Base-by-base conservation (phyloP, 2,113 vertebrate species). In the Melanotaenia duboulayi region DNA sequence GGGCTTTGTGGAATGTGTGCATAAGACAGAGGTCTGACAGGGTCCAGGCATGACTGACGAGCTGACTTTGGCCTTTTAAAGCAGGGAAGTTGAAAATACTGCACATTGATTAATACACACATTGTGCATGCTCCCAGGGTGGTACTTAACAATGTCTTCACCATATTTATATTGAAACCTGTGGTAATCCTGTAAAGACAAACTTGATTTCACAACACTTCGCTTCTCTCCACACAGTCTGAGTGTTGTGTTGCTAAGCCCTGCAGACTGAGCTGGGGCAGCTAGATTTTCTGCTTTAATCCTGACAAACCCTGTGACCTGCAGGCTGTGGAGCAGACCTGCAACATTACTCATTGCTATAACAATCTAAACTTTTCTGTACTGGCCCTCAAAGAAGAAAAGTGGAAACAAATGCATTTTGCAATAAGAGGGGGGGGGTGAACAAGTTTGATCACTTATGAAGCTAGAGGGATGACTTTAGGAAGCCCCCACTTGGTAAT, bases 271-370 rank as follows among this genome's bases (percentile, higher is more conserved):
- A 78, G 74, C 54, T 25, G 32, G 48, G 65, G 77, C 73, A 73
- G 79, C 83, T 83, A 85, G 83, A 80, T 77, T 73, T 73, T 64
- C 59, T 40, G 20, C 71, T 82, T 81, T 83, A 91, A 87, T 91
- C 87, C 82, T 65, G 76, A 86, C 79, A 91, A 92, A 91, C 89
- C 57, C 83, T 69, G 40, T 89, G 91, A 91, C 91, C 91, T 83
- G 72, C 61, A 48, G 63, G 16, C 81, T 81, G 68, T 32, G 72
- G 54, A 4, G 11, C 39, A 74, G 63, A 63, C 64, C 64, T 46
- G 35, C 50, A 54, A 25, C 71, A 74, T 42, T 57, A 55, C 22
- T 44, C 48, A 28, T 65, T 44, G 25, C 66, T 70, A 61, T 82
- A 82, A 75, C 23, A 78, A 16, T 42, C 4, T 0, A 3, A 42